Evolutionary conservation across 2,888 invertebrate genomes (phyloP).

Genomic region (Crepidodera aurea): DNA sequence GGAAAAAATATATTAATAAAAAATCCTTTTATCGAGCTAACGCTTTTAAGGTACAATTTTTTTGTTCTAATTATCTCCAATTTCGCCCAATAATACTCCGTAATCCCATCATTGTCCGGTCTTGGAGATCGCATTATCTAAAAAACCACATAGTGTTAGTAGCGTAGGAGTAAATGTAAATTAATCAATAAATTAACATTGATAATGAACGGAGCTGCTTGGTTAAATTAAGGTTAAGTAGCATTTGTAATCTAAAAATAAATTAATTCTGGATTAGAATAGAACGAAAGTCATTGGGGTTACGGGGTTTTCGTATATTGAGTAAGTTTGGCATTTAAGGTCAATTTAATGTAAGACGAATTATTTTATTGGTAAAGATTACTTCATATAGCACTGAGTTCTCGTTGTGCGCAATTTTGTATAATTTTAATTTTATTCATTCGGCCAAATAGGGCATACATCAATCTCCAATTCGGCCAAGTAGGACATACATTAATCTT

Average conservation of each 20-base stretch:
- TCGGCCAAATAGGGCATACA: too few species aligned
- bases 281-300: conserved; percentile 4
- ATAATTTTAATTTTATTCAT: too few species aligned
- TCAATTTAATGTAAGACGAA: too few species aligned
- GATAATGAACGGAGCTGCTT: conserved; percentile 22
- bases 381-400: too few species aligned
- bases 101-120: not conserved
- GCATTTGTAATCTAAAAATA: conserved; percentile 20
- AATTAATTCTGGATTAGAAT: conserved; percentile 1
- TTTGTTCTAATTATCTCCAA: not conserved
- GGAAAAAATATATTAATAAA: too few species aligned
- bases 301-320: too few species aligned
- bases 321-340: too few species aligned
- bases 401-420: too few species aligned
- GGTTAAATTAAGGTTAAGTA: conserved; percentile 25
- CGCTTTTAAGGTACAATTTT: not conserved
- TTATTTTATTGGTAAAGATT: too few species aligned
- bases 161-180: conserved; percentile 19
- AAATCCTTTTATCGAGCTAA: too few species aligned
- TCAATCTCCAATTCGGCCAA: too few species aligned
- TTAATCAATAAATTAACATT: conserved; percentile 22
- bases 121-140: conserved; percentile 2
- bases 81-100: not conserved
- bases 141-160: conserved; percentile 1
- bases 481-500: too few species aligned